Percentiles rank a stretch among this genome's conserved stretches.
Conservation (phyloP, 2,888 invertebrate species). For the Caenorhabditis doughertyi region DNA sequence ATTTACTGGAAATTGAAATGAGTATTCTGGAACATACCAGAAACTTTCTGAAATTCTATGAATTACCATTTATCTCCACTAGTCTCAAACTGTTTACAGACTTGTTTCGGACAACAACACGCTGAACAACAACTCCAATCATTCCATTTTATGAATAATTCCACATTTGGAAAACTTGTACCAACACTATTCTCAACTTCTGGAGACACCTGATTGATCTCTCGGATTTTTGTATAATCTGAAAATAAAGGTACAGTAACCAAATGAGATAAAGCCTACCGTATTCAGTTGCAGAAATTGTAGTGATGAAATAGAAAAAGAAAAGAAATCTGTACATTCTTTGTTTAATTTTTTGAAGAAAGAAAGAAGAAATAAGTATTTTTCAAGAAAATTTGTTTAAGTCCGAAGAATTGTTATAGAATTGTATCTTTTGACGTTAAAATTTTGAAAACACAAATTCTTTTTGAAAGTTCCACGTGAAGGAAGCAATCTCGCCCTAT, state of each 20-base stretch:
- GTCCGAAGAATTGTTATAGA: no score
- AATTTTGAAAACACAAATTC: no score
- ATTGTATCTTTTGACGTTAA: no score
- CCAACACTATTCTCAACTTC: slow-evolving; percentile 16
- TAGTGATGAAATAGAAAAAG: background rate
- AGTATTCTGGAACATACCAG: no score
- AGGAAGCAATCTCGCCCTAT: no score
- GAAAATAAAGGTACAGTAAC: slow-evolving; percentile 1
- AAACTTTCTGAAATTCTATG: background rate
- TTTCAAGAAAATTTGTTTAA: background rate
- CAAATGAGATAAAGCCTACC: background rate
- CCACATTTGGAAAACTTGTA: slow-evolving; percentile 11
- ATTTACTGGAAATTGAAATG: slow-evolving; percentile 7
- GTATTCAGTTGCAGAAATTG: background rate
- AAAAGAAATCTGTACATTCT: slow-evolving; percentile 6
- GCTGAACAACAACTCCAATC: slow-evolving; percentile 61
- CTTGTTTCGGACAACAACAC: slow-evolving; percentile 53
- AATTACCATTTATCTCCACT: slow-evolving; percentile 38
- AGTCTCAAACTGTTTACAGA: slow-evolving; percentile 43
- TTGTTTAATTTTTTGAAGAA: background rate
- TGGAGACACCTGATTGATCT: slow-evolving; percentile 13
- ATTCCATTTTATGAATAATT: slow-evolving; percentile 53
- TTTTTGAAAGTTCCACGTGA: no score
- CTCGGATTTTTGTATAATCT: slow-evolving; percentile 37
- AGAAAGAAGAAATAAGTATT: background rate